Evolutionary conservation across 2,113 vertebrate species (phyloP), one percentile per base, ranked within the genome.

Genomic region (Melanerpes aurifrons): DNA sequence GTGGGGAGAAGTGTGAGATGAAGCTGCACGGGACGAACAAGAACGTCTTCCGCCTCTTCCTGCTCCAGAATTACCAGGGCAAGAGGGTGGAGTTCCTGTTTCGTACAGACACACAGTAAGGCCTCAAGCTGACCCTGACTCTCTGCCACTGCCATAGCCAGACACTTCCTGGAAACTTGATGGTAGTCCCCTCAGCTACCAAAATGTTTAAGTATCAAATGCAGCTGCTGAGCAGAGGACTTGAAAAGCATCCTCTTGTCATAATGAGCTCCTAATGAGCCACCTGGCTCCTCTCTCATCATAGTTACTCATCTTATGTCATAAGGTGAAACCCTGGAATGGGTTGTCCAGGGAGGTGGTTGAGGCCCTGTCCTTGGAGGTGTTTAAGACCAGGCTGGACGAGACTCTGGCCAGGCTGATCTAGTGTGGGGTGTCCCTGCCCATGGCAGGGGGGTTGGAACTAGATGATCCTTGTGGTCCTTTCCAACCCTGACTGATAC

Each of bases 11-110:
- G 98, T 99, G 98, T 1, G 98, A 98, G 37, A 96, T 99, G 97
- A 99, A 99, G 95, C 98, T 99, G 4, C 98, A 99, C 6, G 99
- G 98, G 19, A 78, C 98, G 73, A 98, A 99, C 97, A 99, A 99
- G 94, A 99, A 99, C 54, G 91, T 99, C 43, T 99, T 99, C 96
- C 98, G 98, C 20, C 97, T 99, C 84, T 98, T 99, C 95, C 97
- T 99, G 66, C 86, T 92, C 78, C 97, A 96, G 53, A 97, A 97
- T n/a, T 53, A 95, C 6, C 97, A 97, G 61, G 97, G 97, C 28
- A 92, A 93, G 77, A 97, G 96, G 63, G 97, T 96, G 28, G 95
- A 98, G 74, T 97, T 98, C 93, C 97, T 99, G 82, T 98, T 99
- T 69, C 95, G 98, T 56, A 99, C 99, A 6, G 98, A 99, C 85